Evolutionary conservation across 2,797 vertebrate genomes (phyloP).

Genomic region (Mormyrops attenuatus): DNA sequence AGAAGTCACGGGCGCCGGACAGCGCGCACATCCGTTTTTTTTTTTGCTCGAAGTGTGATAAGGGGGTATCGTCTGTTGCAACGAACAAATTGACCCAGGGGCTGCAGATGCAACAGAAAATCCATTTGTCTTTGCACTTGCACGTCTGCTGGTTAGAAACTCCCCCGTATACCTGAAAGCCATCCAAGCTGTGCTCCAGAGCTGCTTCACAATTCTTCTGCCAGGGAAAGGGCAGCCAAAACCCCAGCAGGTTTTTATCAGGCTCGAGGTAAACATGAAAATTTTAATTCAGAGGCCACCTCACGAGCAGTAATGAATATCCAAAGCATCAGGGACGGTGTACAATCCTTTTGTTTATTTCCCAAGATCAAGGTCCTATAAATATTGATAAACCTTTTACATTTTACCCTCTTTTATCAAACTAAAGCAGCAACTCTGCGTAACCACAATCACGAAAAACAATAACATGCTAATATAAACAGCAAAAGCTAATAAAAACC

Average conservation of each 20-base stretch:
- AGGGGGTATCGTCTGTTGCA: background rate
- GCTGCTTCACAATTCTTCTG: background rate
- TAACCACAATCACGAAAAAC: background rate
- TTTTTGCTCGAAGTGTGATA: background rate
- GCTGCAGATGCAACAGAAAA: background rate
- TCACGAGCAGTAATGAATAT: constrained; percentile 5
- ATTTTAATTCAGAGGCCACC: background rate
- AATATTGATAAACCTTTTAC: constrained; percentile 15
- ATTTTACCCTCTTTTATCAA: background rate
- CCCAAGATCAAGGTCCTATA: background rate
- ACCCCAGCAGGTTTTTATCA: background rate
- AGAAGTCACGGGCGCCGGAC: background rate
- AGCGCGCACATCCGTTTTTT: background rate
- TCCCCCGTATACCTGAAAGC: background rate
- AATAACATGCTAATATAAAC: background rate
- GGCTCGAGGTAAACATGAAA: background rate
- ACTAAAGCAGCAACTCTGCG: background rate
- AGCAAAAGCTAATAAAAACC: background rate
- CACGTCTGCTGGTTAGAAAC: background rate
- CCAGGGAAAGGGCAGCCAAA: background rate
- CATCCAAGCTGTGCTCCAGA: background rate
- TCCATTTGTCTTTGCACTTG: background rate
- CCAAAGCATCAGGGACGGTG: background rate
- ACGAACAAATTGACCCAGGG: background rate
- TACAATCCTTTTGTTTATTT: background rate